These are phyloP conservation scores for Podilymbus podiceps DNA, from an alignment of 2,113 vertebrate genomes.

Conservation along the genomic window DNA sequence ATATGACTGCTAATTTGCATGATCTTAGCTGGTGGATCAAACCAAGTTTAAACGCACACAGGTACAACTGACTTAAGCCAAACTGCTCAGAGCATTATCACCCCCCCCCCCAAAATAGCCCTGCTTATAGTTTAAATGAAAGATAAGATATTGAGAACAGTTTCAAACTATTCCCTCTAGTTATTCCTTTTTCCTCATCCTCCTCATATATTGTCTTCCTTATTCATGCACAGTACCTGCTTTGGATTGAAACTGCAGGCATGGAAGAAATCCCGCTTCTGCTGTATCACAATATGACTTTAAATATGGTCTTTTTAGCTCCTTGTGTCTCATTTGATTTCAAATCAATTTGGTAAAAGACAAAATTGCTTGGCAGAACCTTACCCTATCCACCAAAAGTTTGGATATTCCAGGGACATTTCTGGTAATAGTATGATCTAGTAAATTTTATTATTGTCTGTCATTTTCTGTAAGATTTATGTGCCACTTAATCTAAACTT, in stretches of 20 bases:
- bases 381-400: not conserved
- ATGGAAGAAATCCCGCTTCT: not conserved
- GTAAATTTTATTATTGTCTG: not conserved
- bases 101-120: rapidly evolving
- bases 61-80: not conserved
- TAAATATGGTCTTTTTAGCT: not conserved
- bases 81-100: not conserved
- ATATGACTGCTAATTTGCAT: not conserved
- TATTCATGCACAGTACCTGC: not conserved
- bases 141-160: not conserved
- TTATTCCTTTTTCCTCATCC: not conserved
- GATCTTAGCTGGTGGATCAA: not conserved
- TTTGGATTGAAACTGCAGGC: not conserved
- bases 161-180: not conserved
- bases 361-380: not conserved
- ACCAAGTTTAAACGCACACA: not conserved
- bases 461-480: not conserved
- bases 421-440: not conserved
- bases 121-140: not conserved
- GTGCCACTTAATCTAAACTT: not conserved
- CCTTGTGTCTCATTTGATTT: not conserved
- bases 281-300: not conserved
- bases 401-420: not conserved
- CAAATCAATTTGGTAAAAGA: not conserved
- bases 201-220: not conserved